These are phyloP conservation scores for Neomonachus schauinslandi DNA, from an alignment of 2,113 vertebrate species.

Conservation along the genomic window DNA sequence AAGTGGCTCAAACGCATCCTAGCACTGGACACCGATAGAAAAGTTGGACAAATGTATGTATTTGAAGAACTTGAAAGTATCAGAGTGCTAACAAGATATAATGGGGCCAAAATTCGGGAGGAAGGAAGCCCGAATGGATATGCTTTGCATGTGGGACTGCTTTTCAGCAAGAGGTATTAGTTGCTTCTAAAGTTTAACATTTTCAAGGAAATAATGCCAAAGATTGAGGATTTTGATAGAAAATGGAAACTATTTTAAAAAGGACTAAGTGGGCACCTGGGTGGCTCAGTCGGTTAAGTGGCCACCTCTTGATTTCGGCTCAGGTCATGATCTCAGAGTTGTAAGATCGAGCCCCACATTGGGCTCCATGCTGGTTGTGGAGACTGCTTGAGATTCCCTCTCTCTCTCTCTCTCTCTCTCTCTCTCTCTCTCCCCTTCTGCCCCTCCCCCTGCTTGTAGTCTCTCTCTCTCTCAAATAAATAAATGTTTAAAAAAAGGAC, in stretches of 20 bases:
- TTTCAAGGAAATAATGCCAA: background rate
- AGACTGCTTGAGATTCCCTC: background rate
- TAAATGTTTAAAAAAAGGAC: background rate
- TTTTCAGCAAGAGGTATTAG: background rate
- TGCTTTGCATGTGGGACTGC: background rate
- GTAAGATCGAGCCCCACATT: background rate
- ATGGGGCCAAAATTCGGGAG: background rate
- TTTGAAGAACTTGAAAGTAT: background rate
- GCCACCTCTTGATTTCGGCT: background rate
- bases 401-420: background rate
- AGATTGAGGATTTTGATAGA: background rate
- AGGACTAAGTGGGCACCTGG: background rate
- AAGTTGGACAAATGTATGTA: background rate
- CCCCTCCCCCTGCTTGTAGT: background rate
- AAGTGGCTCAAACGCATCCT: background rate
- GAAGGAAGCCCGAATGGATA: background rate
- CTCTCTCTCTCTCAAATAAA: background rate
- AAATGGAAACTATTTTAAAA: background rate
- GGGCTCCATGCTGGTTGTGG: background rate
- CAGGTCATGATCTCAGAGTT: background rate
- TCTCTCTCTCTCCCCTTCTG: background rate
- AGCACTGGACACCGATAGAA: background rate
- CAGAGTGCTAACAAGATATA: background rate
- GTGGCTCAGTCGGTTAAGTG: background rate
- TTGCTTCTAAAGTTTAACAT: background rate